These are phyloP conservation scores for Proterorhinus semilunaris DNA, from an alignment of 2,113 vertebrate genomes.

Conservation along the genomic window DNA sequence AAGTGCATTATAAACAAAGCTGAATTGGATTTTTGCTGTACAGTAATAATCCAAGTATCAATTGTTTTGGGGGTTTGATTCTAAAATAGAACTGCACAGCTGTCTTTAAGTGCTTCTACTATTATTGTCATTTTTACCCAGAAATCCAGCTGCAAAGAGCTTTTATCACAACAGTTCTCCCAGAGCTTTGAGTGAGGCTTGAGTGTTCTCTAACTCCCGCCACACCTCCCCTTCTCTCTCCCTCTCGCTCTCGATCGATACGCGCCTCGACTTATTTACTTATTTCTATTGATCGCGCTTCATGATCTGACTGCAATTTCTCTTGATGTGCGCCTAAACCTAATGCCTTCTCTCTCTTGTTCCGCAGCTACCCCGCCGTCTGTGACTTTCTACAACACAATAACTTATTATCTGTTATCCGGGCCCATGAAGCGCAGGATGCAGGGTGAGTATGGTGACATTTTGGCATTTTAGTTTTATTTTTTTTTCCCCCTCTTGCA, in stretches of 20 bases:
- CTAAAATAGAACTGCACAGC: conserved; percentile 25
- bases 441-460: conserved; percentile 86
- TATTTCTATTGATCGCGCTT: conserved; percentile 48
- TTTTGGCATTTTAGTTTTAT: conserved; percentile 23
- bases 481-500: conserved; percentile 7
- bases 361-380: conserved; percentile 93
- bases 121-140: background rate
- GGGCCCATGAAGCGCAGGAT: conserved; percentile 98
- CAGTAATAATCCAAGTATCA: conserved; percentile 1
- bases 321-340: conserved; percentile 45
- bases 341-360: conserved; percentile 41
- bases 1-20: no score
- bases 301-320: conserved; percentile 38
- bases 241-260: conserved; percentile 33
- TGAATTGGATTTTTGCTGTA: no score
- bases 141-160: conserved; percentile 1
- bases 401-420: conserved; percentile 98
- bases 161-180: conserved; percentile 10
- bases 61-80: conserved; percentile 35
- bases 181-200: conserved; percentile 15
- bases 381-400: conserved; percentile 99
- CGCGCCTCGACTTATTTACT: conserved; percentile 38
- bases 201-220: background rate
- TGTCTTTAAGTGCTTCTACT: background rate
- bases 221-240: conserved; percentile 20